A percentile compares a stretch with the other conserved stretches of the same genome.
These are phyloP conservation scores for Atherix ibis DNA, from an alignment of 2,888 invertebrate genomes.

Conservation along the genomic window DNA sequence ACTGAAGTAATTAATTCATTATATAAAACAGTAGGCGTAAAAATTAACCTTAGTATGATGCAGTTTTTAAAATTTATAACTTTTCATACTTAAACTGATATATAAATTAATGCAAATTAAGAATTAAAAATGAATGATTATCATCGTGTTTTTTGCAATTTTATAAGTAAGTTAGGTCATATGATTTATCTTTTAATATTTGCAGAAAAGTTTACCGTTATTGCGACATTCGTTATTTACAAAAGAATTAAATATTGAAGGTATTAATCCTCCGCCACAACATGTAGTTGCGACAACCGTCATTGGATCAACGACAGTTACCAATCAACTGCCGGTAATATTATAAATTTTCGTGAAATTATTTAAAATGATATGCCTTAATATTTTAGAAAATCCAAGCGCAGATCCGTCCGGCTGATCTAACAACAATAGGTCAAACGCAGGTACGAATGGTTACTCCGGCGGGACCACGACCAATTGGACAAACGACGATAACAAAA, in stretches of 20 bases:
- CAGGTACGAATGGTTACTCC: slow-evolving; percentile 47
- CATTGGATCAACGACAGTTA: slow-evolving; percentile 29
- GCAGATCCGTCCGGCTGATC: slow-evolving; percentile 39
- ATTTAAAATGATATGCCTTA: not conserved
- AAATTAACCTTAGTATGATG: no score
- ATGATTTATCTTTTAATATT: no score
- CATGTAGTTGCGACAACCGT: slow-evolving; percentile 50
- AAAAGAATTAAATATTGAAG: slow-evolving; percentile 85
- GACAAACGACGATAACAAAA: slow-evolving; percentile 34
- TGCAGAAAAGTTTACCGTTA: slow-evolving; percentile 86
- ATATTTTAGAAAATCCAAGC: slow-evolving; percentile 29
- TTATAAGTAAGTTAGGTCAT: no score
- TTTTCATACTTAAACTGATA: no score
- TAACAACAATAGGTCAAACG: slow-evolving; percentile 36
- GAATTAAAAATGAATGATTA: no score
- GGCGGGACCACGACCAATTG: slow-evolving; percentile 27
- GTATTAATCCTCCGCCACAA: slow-evolving; percentile 76
- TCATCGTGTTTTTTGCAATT: no score
- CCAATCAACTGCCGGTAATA: slow-evolving; percentile 30
- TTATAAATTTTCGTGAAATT: not conserved
- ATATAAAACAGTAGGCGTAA: no score
- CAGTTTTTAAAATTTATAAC: no score
- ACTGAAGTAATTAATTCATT: no score
- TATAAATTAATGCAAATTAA: no score
- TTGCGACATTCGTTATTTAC: slow-evolving; percentile 78